Evolutionary conservation across 2,113 vertebrate genomes (phyloP).

Genomic region (Nycticebus coucang): DNA sequence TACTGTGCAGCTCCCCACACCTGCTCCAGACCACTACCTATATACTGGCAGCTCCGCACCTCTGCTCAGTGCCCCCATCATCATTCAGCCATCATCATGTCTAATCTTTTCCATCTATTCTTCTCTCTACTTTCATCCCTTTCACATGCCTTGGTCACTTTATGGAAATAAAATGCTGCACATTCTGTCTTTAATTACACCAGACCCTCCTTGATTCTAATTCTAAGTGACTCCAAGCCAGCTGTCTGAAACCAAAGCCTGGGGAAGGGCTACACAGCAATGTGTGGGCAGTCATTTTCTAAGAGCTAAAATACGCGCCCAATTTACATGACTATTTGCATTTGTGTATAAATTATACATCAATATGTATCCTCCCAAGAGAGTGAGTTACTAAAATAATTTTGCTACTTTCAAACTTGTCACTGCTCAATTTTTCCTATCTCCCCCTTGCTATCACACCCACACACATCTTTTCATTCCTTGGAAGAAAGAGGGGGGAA

Average conservation of each 20-base stretch:
- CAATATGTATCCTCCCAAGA: conserved; percentile 78
- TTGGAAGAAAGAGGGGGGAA: not conserved
- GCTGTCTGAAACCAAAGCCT: not conserved
- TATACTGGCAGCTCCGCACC: not conserved
- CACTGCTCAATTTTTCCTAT: conserved; percentile 79
- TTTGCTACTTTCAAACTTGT: conserved; percentile 78
- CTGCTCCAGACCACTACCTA: not conserved
- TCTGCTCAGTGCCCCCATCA: not conserved
- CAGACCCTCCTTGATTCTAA: conserved; percentile 21
- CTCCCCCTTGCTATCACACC: conserved; percentile 61
- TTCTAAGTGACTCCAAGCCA: not conserved
- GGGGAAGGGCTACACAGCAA: not conserved
- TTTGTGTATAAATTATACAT: conserved; percentile 82
- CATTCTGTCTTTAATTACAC: not conserved
- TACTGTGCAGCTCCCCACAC: not conserved
- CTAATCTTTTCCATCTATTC: not conserved
- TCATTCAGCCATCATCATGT: not conserved
- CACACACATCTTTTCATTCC: conserved; percentile 63
- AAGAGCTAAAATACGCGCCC: conserved; percentile 72
- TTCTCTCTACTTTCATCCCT: not conserved
- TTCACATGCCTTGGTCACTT: not conserved
- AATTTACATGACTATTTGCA: conserved; percentile 80
- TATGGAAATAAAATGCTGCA: not conserved
- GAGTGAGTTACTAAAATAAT: conserved; percentile 80
- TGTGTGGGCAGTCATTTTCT: conserved; percentile 64